Evolutionary conservation across 2,113 vertebrate species (phyloP).

Genomic region (Psittacara wagleri): DNA sequence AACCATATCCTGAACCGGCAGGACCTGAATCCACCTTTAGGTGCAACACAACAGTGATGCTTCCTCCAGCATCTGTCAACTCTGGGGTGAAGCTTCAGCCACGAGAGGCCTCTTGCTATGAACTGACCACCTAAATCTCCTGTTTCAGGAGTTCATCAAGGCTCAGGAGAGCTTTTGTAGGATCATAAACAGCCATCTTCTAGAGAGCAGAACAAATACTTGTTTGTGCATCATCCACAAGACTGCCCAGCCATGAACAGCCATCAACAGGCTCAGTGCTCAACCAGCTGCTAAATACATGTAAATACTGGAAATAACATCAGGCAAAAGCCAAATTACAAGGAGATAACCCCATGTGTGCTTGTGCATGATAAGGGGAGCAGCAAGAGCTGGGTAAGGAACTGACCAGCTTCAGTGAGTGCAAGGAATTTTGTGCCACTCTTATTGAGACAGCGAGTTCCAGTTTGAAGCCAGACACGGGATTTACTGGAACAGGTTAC

Average conservation of each 20-base stretch:
- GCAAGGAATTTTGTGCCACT: background rate
- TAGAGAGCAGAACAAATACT: background rate
- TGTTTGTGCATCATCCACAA: background rate
- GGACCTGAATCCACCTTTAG: background rate
- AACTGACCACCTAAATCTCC: background rate
- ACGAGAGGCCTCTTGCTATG: background rate
- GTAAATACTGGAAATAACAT: background rate
- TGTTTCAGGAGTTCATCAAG: background rate
- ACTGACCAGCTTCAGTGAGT: background rate
- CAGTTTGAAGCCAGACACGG: background rate
- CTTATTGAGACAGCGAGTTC: background rate
- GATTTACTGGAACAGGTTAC: background rate
- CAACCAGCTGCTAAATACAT: background rate
- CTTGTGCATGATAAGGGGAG: background rate
- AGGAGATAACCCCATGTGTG: conserved; percentile 4
- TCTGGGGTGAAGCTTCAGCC: background rate
- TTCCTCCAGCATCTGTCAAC: background rate
- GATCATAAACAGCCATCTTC: background rate
- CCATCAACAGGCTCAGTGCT: background rate
- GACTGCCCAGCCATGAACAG: background rate
- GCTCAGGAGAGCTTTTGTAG: conserved; percentile 1
- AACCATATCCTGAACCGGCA: background rate
- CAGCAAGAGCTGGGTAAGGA: background rate
- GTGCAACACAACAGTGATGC: background rate
- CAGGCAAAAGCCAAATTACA: background rate